phyloP scores from a whole-genome alignment of 2,797 vertebrate genomes.

The Rousettus madagascariensis region DNA sequence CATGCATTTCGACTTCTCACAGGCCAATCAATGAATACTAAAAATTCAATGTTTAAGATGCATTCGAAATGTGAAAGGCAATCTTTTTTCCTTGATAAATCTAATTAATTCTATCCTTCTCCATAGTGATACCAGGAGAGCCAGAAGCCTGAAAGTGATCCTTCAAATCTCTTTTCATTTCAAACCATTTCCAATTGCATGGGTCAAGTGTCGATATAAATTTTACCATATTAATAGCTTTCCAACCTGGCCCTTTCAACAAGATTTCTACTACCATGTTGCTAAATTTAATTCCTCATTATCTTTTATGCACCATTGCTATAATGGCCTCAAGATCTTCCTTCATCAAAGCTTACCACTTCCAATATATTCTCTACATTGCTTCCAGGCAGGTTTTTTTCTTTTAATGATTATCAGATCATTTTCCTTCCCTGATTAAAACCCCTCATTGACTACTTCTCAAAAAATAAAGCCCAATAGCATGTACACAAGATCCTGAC shows the following conservation, averaged over 20 bases:
- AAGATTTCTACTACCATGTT: not conserved
- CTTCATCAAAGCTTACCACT: not conserved
- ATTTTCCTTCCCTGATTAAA: not conserved
- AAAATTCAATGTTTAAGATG: not conserved
- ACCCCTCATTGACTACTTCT: not conserved
- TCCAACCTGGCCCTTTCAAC: not conserved
- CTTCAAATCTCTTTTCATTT: not conserved
- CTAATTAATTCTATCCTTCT: not conserved
- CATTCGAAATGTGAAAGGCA: not conserved
- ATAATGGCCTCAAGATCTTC: not conserved
- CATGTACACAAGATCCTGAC: fast-evolving
- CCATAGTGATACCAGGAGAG: not conserved
- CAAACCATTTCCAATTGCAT: not conserved
- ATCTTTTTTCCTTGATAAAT: not conserved
- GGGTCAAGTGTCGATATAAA: not conserved
- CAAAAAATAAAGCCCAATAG: not conserved
- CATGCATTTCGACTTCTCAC: not conserved
- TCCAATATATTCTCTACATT: not conserved
- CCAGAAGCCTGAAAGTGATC: not conserved
- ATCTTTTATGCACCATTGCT: not conserved
- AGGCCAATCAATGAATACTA: not conserved
- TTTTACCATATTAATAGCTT: not conserved
- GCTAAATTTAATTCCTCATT: not conserved
- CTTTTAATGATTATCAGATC: not conserved
- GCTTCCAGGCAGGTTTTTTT: not conserved